A percentile compares a stretch with the other conserved stretches of the same genome.
Evolutionary conservation across 2,888 invertebrate genomes (phyloP).

Genomic region (Aproaerema taeniolella): DNA sequence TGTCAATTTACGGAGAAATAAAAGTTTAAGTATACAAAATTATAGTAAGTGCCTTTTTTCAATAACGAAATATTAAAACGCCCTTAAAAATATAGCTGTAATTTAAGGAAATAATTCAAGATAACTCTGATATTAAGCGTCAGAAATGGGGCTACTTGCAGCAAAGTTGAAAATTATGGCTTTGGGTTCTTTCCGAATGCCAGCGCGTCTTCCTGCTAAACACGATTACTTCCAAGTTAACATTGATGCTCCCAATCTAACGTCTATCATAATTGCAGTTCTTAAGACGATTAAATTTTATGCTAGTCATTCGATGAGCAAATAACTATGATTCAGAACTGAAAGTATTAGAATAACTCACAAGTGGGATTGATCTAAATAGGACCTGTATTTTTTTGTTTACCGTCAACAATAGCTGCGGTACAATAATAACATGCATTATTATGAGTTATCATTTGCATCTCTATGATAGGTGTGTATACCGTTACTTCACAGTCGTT

Average conservation of each 20-base stretch:
- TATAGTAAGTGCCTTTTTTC: background rate
- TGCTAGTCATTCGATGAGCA: slow-evolving; percentile 8
- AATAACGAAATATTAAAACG: background rate
- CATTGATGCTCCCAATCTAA: slow-evolving; percentile 3
- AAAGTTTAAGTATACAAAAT: background rate
- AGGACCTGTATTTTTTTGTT: slow-evolving; percentile 12
- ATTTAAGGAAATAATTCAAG: slow-evolving; percentile 9
- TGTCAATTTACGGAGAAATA: background rate
- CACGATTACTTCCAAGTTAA: slow-evolving; percentile 13
- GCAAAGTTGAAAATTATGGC: slow-evolving; percentile 25
- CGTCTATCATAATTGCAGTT: slow-evolving; percentile 16
- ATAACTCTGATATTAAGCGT: slow-evolving; percentile 21
- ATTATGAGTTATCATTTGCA: slow-evolving; percentile 2
- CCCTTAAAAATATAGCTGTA: slow-evolving; percentile 16
- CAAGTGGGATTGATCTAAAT: slow-evolving; percentile 12
- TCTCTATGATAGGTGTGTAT: background rate
- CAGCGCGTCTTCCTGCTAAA: slow-evolving; percentile 6
- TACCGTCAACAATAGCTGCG: slow-evolving; percentile 7
- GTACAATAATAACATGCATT: slow-evolving; percentile 6
- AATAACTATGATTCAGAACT: slow-evolving; percentile 15
- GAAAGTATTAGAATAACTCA: slow-evolving; percentile 24
- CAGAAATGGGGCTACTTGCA: slow-evolving; percentile 23
- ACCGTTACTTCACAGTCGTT: background rate
- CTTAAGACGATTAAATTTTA: slow-evolving; percentile 20
- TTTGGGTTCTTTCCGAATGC: slow-evolving; percentile 15